Base-by-base conservation (phyloP, 2,797 vertebrate species). In the Dipus sagitta region DNA sequence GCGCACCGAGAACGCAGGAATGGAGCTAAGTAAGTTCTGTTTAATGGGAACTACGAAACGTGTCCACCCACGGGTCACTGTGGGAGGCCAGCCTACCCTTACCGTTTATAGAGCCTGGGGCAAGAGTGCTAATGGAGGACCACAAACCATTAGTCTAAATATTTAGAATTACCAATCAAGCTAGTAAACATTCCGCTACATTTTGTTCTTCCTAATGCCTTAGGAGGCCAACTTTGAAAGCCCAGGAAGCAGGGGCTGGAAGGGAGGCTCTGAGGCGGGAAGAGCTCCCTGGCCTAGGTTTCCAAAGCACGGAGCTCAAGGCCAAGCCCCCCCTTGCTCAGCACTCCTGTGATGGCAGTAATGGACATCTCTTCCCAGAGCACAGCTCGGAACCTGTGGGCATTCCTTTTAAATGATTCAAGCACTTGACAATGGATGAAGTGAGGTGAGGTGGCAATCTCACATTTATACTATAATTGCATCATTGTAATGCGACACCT, bases 141-240 rank as follows among this genome's bases (percentile, higher is more conserved):
- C 52, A 86, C 14, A 21, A 34, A 86, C 5, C 11, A 80, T 79
- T 94, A 90, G 80, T 75, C 64, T 77, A 88, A 85, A 76, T 87
- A 94, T 79, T 88, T 68, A 87, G 87, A 84, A 54, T 68, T 68
- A 90, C 68, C 90, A 67, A 87, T 76, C 81, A 90, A 94, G 34
- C 68, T 52, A 68, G 14, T 30, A 84, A 90, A 34, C 60, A 2
- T 76, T 84, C 47, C 83, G 78, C 71, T 30, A 23, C 32, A 64
- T 21, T 62, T 34, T 96, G 42, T 65, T 67, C 78, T 79, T 94
- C 77, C 34, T 60, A 42, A 83, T 21, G 58, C 18, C 42, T 38
- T 60, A n/a, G 38, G 62, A 52, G 8, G 26, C 32, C 32, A 84
- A 47, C 14, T 42, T 80, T 70, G 60, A 60, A 87, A 78, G n/a